Evolutionary conservation across 1,140 invertebrate genomes (phyloP), one percentile per base, ranked within the genome.

Genomic region (Drosophila tsacasi): DNA sequence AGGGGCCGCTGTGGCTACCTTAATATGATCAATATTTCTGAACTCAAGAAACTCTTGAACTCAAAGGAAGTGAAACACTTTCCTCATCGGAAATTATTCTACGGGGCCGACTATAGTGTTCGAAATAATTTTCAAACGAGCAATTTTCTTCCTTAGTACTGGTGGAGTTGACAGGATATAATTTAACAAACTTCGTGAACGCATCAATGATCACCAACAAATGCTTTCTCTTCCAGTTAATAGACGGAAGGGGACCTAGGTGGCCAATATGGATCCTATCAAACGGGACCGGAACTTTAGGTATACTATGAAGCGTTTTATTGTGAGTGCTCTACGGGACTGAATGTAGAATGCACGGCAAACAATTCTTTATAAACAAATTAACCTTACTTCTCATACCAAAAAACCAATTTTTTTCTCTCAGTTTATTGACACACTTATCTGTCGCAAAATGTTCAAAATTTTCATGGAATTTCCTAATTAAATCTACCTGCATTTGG

Each of bases 281-380:
- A 8, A 59, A 59, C 4, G n/a, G 25, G 8, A 21, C 37, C 7
- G 57, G 39, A 3, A 5, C 25, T n/a, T 59, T 59, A 19, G 30
- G 30, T 32, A 32, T 32, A 10, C 30, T 32, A 10, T 32, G 30
- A 32, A 12, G 10, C 6, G 23, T 27, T 9, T n/a, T 42, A 21
- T 42, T n/a, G 13, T 42, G 57, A 42, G 27, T 59, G 39, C 25
- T 27, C 13, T 27, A 42, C 23, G 57, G 25, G 0, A 40, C 23
- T 13, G n/a, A 59, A 15, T 58, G 37, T 15, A 58, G 12, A 39
- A 58, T 25, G 2, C 55, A 58, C n/a, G n/a, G n/a, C n/a, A n/a
- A n/a, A n/a, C n/a, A n/a, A n/a, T n/a, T n/a, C n/a, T n/a, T n/a
- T n/a, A n/a, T n/a, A n/a, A n/a, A n/a, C n/a, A n/a, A n/a, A n/a